Evolutionary conservation across 2,113 vertebrate species (phyloP), one percentile per base, ranked within the genome.

Genomic region (Crypturellus undulatus): DNA sequence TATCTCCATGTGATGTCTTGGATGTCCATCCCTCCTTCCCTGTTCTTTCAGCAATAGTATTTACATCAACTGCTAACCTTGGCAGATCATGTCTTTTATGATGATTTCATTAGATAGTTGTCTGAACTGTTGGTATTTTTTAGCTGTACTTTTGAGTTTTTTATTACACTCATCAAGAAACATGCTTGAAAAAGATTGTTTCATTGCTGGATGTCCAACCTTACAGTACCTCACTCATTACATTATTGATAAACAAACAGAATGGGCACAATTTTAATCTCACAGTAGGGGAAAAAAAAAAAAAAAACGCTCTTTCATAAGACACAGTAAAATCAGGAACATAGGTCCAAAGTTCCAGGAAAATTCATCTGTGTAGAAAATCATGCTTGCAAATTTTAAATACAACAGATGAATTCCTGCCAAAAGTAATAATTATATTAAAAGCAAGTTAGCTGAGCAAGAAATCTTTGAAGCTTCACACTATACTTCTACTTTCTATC

Each of bases 381-480:
- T 73, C 22, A n/a, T 75, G 16, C 47, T 56, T 88, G 36, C 42
- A 88, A 64, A 52, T 78, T 88, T 84, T 40, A 85, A 94, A 84
- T 71, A 28, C 63, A 80, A 47, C 42, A 78, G 32, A 68, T 63
- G 2, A 67, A 47, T 91, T 87, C 22, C 32, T 82, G n/a, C 32
- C 30, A 6, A 36, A 80, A 90, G 38, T 87, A 85, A 78, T 85
- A 85, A 87, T 21, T 68, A 45, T 18, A 10, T 83, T 94, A 71
- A 71, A 87, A 71, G 9, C 82, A 82, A 38, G 9, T 75, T 36
- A 64, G 21, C 34, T 38, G 24, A 71, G 60, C n/a, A 79, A 72
- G 14, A 78, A n/a, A 19, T 79, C 45, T 60, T 75, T 78, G 34
- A 88, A 84, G 22, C 43, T 87, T 93, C 83, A 58, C 80, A 75